phyloP scores from a whole-genome alignment of 2,113 vertebrate genomes.

The Elachura formosa region DNA sequence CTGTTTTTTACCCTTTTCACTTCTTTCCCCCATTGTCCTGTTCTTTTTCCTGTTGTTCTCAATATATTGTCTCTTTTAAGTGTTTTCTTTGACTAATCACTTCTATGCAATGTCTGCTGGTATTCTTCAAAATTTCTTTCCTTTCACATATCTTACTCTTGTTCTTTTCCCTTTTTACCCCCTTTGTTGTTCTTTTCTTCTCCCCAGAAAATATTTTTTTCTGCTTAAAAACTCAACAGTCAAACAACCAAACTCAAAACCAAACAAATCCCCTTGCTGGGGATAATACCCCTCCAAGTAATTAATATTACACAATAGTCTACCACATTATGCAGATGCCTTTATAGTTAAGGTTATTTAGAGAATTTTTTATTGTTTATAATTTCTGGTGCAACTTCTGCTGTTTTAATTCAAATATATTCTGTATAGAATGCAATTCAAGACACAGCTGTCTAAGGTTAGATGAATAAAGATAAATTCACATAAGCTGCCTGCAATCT shows the following conservation, averaged over 20 bases:
- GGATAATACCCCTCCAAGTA: neutral
- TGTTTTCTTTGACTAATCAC: neutral
- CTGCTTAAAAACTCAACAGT: neutral
- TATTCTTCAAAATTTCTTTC: neutral
- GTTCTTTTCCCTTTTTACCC: neutral
- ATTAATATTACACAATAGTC: neutral
- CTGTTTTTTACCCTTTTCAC: neutral
- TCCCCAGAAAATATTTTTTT: neutral
- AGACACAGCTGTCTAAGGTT: neutral
- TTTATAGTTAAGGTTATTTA: neutral
- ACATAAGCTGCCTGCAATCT: neutral
- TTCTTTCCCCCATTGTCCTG: rapidly evolving
- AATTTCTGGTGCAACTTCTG: neutral
- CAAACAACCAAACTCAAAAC: neutral
- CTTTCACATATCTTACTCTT: neutral
- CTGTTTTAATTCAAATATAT: neutral
- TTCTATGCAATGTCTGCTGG: neutral
- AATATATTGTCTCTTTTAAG: neutral
- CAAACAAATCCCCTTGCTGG: rapidly evolving
- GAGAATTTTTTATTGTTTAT: neutral
- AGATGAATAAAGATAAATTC: neutral
- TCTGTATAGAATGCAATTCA: neutral
- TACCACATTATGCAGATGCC: rapidly evolving
- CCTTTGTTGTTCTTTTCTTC: neutral
- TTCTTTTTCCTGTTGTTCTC: neutral